A percentile compares a stretch with the other conserved stretches of the same genome.
Conservation (phyloP, 2,797 vertebrate genomes). For the Crenuchus spilurus region DNA sequence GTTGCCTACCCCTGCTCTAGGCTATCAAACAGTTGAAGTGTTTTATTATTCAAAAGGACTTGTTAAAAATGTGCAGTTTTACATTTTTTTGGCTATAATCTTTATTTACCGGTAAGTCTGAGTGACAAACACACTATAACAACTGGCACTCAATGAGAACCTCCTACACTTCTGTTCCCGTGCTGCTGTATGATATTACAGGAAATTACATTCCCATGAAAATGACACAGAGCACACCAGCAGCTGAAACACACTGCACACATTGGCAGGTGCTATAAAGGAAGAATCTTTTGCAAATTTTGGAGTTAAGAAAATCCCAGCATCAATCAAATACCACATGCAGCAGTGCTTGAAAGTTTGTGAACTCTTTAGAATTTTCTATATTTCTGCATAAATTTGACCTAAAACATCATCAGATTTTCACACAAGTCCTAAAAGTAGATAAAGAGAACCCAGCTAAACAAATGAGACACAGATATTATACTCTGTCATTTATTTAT, state of each 20-base stretch:
- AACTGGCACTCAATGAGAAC: conserved; percentile 16
- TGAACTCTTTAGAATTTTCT: too few species aligned
- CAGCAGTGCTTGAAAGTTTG: background rate
- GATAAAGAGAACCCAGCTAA: too few species aligned
- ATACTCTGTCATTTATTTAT: too few species aligned
- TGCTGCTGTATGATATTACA: conserved; percentile 9
- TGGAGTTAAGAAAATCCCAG: background rate
- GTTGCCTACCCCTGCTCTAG: too few species aligned
- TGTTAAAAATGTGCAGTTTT: background rate
- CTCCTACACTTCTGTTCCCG: background rate
- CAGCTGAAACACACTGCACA: conserved; percentile 7
- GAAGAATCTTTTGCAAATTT: background rate
- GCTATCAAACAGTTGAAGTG: background rate
- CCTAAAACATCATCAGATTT: too few species aligned
- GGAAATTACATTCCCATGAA: conserved; percentile 19
- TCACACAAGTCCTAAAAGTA: too few species aligned
- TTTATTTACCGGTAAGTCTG: conserved; percentile 18
- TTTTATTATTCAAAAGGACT: background rate
- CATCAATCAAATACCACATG: background rate
- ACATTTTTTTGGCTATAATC: background rate
- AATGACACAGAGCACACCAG: background rate
- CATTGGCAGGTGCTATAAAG: background rate
- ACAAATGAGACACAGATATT: too few species aligned
- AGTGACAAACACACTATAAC: conserved; percentile 17
- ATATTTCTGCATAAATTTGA: too few species aligned